Evolutionary conservation across 2,113 vertebrate genomes (phyloP).

Genomic region (Polypterus bichir): DNA sequence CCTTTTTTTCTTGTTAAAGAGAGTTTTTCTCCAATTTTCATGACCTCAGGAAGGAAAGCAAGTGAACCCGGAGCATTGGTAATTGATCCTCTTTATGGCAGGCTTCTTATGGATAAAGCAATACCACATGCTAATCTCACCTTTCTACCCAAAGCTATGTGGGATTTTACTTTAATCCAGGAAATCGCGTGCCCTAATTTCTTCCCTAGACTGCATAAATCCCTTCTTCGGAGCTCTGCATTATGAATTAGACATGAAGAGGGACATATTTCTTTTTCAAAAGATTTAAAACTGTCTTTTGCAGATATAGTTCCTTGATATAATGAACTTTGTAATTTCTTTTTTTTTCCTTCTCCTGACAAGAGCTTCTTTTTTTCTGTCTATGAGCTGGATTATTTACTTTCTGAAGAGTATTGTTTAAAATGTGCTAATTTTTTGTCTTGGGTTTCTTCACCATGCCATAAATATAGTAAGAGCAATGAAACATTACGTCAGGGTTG

Average conservation of each 20-base stretch:
- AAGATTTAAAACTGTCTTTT: neutral
- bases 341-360: neutral
- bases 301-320: neutral
- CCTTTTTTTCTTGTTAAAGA: no score
- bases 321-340: slow-evolving; percentile 6
- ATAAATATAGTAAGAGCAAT: no score
- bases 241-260: slow-evolving; percentile 8
- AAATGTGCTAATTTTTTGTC: no score
- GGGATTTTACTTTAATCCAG: slow-evolving; percentile 5
- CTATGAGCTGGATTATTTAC: no score
- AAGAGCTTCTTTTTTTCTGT: no score
- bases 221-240: neutral
- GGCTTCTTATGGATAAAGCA: slow-evolving; percentile 4
- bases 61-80: neutral
- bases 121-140: slow-evolving; percentile 4
- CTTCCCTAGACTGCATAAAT: slow-evolving; percentile 7
- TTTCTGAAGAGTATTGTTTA: no score
- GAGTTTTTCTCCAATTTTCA: neutral
- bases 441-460: no score
- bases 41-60: neutral
- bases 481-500: no score
- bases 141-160: slow-evolving; percentile 5
- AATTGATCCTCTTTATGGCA: slow-evolving; percentile 6
- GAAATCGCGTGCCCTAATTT: slow-evolving; percentile 5
- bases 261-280: slow-evolving; percentile 3